Evolutionary conservation across 1,140 invertebrate species (phyloP).

Genomic region (Papilio polyxenes): DNA sequence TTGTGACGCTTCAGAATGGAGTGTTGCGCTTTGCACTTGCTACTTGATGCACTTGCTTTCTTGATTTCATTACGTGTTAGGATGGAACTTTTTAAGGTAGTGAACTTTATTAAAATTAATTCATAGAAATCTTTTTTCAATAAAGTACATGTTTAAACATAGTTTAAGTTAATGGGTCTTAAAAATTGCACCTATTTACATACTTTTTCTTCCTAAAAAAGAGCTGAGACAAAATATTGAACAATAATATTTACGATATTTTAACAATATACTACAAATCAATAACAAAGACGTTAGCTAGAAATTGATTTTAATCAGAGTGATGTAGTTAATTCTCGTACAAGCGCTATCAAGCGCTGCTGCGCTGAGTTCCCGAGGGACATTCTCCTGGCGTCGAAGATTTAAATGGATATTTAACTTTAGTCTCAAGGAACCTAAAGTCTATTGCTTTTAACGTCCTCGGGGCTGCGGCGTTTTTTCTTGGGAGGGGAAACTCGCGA

Average conservation of each 20-base stretch:
- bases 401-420: slow-evolving; percentile 81
- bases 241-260: not conserved
- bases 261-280: not conserved
- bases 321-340: slow-evolving; percentile 4
- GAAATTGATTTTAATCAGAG: slow-evolving; percentile 34
- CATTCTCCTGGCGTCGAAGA: slow-evolving; percentile 67
- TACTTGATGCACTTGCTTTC: slow-evolving; percentile 14
- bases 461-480: slow-evolving; percentile 60
- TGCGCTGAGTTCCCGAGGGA: slow-evolving; percentile 63
- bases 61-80: slow-evolving; percentile 3
- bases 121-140: not conserved
- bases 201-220: not conserved
- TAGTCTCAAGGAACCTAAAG: slow-evolving; percentile 76
- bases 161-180: not conserved
- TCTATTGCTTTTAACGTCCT: slow-evolving; percentile 74
- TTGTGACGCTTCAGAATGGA: slow-evolving; percentile 51
- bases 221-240: no score
- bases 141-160: no score
- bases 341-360: slow-evolving; percentile 67
- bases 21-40: slow-evolving; percentile 38
- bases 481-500: slow-evolving; percentile 62
- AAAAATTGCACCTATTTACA: not conserved
- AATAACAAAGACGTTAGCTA: not conserved
- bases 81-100: not conserved
- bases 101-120: not conserved